Base-by-base conservation (phyloP, 2,113 vertebrate genomes). In the Embiotoca jacksoni region DNA sequence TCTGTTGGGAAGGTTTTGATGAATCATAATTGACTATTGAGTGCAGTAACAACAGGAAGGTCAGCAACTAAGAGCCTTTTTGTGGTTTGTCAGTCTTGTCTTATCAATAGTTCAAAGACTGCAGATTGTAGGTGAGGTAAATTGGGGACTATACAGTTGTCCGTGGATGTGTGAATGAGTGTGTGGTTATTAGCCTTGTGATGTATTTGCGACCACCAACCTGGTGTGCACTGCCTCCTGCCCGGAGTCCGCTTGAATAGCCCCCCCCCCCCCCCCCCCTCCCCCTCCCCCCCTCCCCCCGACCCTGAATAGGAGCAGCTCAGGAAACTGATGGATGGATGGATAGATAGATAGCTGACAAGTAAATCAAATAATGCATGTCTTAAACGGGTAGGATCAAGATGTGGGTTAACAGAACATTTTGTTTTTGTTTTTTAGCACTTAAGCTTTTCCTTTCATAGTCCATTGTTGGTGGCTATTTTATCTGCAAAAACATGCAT, bases 1-100 rank as follows among this genome's bases (percentile, higher is more conserved):
- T 79, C 75, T 75, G 72, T 60, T 82, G 59, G 78, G 59, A 67
- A 76, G 59, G 31, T 79, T 80, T 75, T 23, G 23, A 23, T 23
- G 23, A 23, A 23, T 23, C 1, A 23, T 23, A 23, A 23, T 23
- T 23, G 23, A 23, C 23, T 23, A 23, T 23, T 23, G 23, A 23
- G 23, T 23, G 23, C 23, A 23, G 23, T 23, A 23, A 23, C 23
- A 23, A 23, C 23, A 23, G 23, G 23, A 23, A 23, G 23, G 23
- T 23, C 23, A 23, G 23, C 7, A 0, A 62, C 6, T n/a, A 63
- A 3, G 0, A 32, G 23, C 36, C 13, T 47, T 64, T 66, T 31
- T 53, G 23, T 76, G 30, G 62, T 61, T 32, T 44, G 54, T 69
- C 53, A 52, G 33, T 65, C 35, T 61, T 16, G 49, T 14, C 37